Base-by-base conservation (phyloP, 2,888 invertebrate species). In the Eristalinus aeneus region DNA sequence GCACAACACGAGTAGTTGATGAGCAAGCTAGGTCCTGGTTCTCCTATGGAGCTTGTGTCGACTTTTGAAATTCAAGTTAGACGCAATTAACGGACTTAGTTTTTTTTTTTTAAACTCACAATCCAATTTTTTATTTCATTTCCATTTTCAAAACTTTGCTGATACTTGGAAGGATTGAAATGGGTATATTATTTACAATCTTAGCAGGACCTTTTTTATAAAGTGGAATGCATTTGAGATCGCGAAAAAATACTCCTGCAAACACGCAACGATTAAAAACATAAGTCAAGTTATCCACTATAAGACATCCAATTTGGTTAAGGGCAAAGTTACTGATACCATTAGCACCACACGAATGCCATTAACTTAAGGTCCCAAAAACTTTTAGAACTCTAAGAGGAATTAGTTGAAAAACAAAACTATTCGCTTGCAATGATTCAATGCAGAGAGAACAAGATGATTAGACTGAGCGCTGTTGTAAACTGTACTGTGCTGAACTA, bases 61-160 rank as follows among this genome's bases (percentile, higher is more conserved):
- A 34, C 34, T 16, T 58, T 27, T 39, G 61, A 53, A 72, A 72
- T 1, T 31, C 71, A 71, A 61, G 60, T 61, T 71, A 12, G 31
- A 20, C 27, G 23, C 46, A 20, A 61, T 27, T 72, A 32, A 61
- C 61, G 27, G 53, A 31, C 8, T 34, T 61, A 3, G 46, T 72
- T 11, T 31, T 56, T 72, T 11, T 31, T 56, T 32, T 16, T 54
- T 22, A 69, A 56, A 34, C 56, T 58, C n/a, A 58, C 6, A 36
- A 58, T 23, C 32, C 32, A 54, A 53, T 32, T 54, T 39, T 60
- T 69, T 1, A 71, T 71, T 58, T 60, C 16, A 36, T 54, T 39
- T 60, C 58, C 2, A 71, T 71, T 58, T 60, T 11, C 22, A 71
- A 71, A n/a, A 71, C 16, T 69, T 69, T 36, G 36, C 58, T 58